A percentile compares a stretch with the other conserved stretches of the same genome.
Conservation (phyloP, 2,113 vertebrate species). For the Pampusana beccarii region DNA sequence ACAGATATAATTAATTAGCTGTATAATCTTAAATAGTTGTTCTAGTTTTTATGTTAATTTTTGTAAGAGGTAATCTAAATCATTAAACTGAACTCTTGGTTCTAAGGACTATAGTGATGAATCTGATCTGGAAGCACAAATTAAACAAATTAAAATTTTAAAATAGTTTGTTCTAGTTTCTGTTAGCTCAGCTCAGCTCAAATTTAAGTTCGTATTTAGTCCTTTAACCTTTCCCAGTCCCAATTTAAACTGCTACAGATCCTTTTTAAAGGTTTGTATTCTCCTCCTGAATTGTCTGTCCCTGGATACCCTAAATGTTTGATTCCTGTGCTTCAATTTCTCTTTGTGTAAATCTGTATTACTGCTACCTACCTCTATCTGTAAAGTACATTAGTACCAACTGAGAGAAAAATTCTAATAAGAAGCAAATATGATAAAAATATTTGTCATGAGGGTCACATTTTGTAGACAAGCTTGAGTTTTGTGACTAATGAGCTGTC, state of each 20-base stretch:
- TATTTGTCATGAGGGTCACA: not conserved
- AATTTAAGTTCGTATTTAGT: not conserved
- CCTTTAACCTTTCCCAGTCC: not conserved
- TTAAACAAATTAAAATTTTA: conserved; percentile 30
- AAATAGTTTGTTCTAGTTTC: not conserved
- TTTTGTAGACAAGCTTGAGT: not conserved
- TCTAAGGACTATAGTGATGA: not conserved
- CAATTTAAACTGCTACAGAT: not conserved
- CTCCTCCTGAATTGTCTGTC: not conserved
- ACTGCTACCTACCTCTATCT: not conserved
- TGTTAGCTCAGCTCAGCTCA: not conserved
- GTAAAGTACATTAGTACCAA: not conserved
- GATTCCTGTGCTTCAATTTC: not conserved
- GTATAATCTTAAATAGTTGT: conserved; percentile 33
- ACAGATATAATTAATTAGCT: conserved; percentile 50
- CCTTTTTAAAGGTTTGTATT: not conserved
- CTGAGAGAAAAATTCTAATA: not conserved
- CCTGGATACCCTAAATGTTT: not conserved
- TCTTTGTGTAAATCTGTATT: not conserved
- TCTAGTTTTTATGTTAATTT: conserved; percentile 36
- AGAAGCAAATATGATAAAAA: not conserved
- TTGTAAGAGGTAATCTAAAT: conserved; percentile 45
- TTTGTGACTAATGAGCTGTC: not conserved
- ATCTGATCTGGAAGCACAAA: not conserved
- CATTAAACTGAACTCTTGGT: not conserved